A percentile compares a stretch with the other conserved stretches of the same genome.
Conservation (phyloP, 2,113 vertebrate species). For the Malurus alboscapulatus region DNA sequence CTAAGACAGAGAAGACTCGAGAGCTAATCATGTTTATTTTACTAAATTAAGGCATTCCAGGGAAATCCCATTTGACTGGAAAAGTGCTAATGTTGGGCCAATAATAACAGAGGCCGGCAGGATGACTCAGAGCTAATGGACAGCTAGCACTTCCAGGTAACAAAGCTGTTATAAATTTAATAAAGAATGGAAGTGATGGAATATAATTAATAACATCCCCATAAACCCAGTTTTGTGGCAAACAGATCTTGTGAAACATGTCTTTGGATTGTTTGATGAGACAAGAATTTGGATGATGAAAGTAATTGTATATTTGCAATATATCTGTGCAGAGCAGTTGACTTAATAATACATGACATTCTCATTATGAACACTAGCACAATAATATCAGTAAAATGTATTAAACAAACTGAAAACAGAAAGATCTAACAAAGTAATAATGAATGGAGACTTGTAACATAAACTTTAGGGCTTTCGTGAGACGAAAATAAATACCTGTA, state of each 20-base stretch:
- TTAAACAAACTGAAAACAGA: background rate
- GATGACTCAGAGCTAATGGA: conserved; percentile 31
- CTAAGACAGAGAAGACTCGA: background rate
- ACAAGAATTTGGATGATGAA: background rate
- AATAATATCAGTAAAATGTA: background rate
- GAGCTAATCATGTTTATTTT: conserved; percentile 22
- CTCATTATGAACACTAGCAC: background rate
- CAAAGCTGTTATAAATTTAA: conserved; percentile 22
- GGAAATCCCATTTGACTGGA: conserved; percentile 17
- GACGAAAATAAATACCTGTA: background rate
- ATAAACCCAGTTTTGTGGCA: background rate
- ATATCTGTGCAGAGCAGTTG: background rate
- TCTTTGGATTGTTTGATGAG: background rate
- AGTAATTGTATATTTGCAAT: background rate
- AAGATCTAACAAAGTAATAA: background rate
- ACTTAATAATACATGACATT: background rate
- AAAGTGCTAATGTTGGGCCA: conserved; percentile 16
- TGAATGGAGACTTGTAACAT: background rate
- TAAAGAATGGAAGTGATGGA: background rate
- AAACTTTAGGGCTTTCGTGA: background rate
- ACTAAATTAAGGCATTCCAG: conserved; percentile 25
- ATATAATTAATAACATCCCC: background rate
- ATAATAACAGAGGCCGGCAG: conserved; percentile 19
- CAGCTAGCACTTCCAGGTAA: conserved; percentile 12
- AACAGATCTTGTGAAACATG: background rate